phyloP scores from a whole-genome alignment of 35 echinoderm and acorn worm genomes.

The Apostichopus parvimensis region DNA sequence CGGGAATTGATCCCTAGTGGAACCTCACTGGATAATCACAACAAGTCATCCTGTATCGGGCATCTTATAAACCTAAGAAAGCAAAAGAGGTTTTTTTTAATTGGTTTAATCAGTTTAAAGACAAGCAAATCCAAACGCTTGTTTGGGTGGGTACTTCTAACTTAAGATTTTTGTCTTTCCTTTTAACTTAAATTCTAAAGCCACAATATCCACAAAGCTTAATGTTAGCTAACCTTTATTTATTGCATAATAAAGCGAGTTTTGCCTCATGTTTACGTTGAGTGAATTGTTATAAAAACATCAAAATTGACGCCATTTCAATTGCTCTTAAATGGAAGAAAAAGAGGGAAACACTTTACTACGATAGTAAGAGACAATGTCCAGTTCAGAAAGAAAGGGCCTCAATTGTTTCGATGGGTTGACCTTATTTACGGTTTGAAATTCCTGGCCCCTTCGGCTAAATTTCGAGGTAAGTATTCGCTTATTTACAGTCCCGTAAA shows the following conservation, averaged over 20 bases:
- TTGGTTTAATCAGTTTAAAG: neutral
- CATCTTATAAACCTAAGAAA: neutral
- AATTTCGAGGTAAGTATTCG: neutral
- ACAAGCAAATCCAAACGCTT: neutral
- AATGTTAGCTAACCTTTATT: conserved; percentile 1
- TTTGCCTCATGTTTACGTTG: conserved; percentile 43
- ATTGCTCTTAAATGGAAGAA: neutral
- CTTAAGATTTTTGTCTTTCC: neutral
- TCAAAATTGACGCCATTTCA: conserved; percentile 27
- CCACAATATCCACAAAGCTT: neutral
- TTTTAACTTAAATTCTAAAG: neutral
- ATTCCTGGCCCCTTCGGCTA: conserved; percentile 24
- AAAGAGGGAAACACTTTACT: neutral
- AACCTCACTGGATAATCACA: neutral
- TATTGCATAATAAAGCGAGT: neutral
- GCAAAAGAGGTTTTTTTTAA: neutral
- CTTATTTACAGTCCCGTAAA: neutral
- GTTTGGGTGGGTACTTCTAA: neutral
- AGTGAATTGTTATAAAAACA: conserved; percentile 38
- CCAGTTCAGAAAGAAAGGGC: conserved; percentile 1
- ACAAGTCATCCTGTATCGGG: neutral
- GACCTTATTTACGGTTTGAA: conserved; percentile 32
- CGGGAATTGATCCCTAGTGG: neutral
- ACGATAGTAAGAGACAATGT: neutral
- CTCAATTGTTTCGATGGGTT: conserved; percentile 18